These are phyloP conservation scores for Origma solitaria DNA, from an alignment of 2,113 vertebrate species.

Conservation along the genomic window DNA sequence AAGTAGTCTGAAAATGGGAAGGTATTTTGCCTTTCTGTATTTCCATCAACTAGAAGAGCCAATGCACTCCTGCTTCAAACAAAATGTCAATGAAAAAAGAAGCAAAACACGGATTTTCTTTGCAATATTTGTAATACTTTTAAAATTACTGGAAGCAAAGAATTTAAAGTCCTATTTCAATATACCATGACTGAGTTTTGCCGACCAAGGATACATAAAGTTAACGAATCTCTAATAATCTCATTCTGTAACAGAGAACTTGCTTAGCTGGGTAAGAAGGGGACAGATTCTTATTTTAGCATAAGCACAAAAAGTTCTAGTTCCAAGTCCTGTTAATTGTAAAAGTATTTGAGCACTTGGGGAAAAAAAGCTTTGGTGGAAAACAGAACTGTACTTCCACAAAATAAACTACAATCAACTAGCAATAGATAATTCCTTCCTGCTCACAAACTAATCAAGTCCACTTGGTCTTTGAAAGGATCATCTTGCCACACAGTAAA, in stretches of 20 bases:
- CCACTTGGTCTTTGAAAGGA: not conserved
- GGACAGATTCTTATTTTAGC: not conserved
- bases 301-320: not conserved
- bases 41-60: not conserved
- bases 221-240: not conserved
- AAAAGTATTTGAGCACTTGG: not conserved
- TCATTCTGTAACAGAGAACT: not conserved
- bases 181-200: not conserved
- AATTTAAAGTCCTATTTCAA: not conserved
- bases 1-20: not conserved
- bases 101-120: not conserved
- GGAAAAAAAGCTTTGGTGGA: not conserved
- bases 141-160: not conserved
- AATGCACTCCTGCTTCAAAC: not conserved
- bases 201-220: not conserved
- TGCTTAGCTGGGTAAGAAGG: fast-evolving
- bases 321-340: not conserved
- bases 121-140: not conserved
- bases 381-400: not conserved
- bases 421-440: not conserved
- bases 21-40: not conserved
- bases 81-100: not conserved
- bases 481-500: not conserved
- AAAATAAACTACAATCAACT: not conserved
- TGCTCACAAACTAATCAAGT: not conserved